phyloP scores from a whole-genome alignment of 2,113 vertebrate genomes.

The Alosa alosa region DNA sequence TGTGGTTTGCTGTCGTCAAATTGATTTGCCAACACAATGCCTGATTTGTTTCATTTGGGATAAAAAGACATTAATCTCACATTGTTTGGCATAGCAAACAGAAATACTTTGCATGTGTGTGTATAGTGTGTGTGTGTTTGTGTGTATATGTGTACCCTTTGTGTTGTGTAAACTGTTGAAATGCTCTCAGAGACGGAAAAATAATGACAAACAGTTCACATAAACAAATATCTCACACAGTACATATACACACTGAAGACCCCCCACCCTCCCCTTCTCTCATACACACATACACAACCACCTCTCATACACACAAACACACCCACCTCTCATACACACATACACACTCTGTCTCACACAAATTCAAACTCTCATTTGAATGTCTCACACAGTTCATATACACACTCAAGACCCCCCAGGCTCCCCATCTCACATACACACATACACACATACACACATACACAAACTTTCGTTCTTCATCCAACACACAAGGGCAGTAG shows the following conservation, averaged over 20 bases:
- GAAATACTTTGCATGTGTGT: neutral
- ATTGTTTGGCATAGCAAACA: neutral
- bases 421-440: too few species aligned
- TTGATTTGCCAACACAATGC: neutral
- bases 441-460: neutral
- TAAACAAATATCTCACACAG: neutral
- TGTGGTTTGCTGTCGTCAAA: neutral
- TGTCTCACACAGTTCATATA: too few species aligned
- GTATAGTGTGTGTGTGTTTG: neutral
- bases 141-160: constrained; percentile 39
- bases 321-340: neutral
- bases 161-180: neutral
- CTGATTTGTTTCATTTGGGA: neutral
- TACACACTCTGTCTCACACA: neutral
- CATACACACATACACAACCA: neutral
- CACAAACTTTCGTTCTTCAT: neutral
- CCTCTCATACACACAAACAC: neutral
- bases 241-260: neutral
- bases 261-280: neutral
- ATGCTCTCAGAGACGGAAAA: neutral
- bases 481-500: neutral
- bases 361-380: too few species aligned
- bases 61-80: neutral
- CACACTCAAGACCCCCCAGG: too few species aligned
- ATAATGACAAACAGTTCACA: neutral